Conservation (phyloP, 2,113 vertebrate genomes). For the Oreotrochilus melanogaster region DNA sequence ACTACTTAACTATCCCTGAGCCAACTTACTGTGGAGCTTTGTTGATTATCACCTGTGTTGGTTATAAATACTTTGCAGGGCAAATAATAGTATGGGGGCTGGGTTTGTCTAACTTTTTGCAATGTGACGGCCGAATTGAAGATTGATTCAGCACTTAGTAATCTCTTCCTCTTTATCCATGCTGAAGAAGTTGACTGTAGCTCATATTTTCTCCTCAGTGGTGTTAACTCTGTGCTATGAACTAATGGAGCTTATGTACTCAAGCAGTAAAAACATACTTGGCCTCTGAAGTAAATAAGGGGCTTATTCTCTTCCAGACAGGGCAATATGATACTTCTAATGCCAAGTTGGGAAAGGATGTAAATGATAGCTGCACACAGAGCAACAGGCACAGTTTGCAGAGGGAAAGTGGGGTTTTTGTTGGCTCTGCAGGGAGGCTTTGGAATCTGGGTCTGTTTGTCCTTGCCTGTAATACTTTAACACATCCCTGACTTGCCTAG, state of each 20-base stretch:
- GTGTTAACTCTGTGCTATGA: conserved; percentile 11
- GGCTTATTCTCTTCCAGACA: neutral
- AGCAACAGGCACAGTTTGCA: neutral
- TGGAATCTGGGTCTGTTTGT: conserved; percentile 37
- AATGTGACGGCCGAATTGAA: neutral
- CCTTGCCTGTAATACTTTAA: neutral
- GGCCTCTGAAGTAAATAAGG: neutral
- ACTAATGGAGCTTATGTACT: neutral
- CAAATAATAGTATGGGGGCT: neutral
- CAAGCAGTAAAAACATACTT: neutral
- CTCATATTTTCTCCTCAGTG: neutral
- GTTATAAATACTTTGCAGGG: neutral
- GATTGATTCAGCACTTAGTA: neutral
- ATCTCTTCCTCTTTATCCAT: neutral
- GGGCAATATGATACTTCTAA: neutral
- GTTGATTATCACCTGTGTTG: neutral
- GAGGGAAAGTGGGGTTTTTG: neutral
- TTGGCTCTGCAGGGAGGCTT: neutral
- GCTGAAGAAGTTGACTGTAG: neutral
- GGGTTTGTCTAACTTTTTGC: neutral
- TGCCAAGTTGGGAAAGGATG: neutral
- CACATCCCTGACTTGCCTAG: neutral
- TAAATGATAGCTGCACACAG: conserved; percentile 14
- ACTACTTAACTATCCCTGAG: neutral
- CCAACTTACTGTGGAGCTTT: neutral